A percentile compares a stretch with the other conserved stretches of the same genome.
Conservation (phyloP, 37 sponge, comb jelly and placozoan genomes). For the Hormiphora californensis region DNA sequence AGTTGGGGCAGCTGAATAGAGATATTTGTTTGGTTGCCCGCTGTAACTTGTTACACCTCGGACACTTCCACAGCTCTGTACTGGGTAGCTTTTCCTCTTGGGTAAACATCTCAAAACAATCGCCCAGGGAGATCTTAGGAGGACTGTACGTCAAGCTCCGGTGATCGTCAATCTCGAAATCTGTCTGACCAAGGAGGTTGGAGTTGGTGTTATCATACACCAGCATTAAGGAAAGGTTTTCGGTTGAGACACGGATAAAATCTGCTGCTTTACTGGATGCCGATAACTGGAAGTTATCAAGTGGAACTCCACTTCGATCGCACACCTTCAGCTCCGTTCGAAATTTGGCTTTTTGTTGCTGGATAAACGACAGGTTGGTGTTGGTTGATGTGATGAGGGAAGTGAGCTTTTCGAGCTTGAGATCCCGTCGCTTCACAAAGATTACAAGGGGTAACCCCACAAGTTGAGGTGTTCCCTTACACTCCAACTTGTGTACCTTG, state of each 20-base stretch:
- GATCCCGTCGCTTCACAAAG: conserved; percentile 2
- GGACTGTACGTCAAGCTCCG: neutral
- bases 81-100: conserved; percentile 38
- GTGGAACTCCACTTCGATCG: neutral
- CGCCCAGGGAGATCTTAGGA: conserved; percentile 40
- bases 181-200: neutral
- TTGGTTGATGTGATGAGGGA: neutral
- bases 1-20: conserved; percentile 48
- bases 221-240: neutral
- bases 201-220: conserved; percentile 6
- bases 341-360: neutral
- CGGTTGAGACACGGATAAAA: neutral
- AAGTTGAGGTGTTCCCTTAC: conserved; percentile 6
- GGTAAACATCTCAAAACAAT: conserved; percentile 19
- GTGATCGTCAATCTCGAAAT: conserved; percentile 15
- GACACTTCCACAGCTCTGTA: conserved; percentile 51
- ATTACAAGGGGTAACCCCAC: conserved; percentile 10
- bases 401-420: conserved; percentile 3
- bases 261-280: neutral
- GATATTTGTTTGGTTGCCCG: conserved; percentile 47
- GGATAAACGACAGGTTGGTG: neutral
- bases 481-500: neutral
- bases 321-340: neutral
- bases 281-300: neutral
- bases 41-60: conserved; percentile 24